phyloP scores from a whole-genome alignment of 53 echinoderm and acorn worm species.

The Stichopus horrens region DNA sequence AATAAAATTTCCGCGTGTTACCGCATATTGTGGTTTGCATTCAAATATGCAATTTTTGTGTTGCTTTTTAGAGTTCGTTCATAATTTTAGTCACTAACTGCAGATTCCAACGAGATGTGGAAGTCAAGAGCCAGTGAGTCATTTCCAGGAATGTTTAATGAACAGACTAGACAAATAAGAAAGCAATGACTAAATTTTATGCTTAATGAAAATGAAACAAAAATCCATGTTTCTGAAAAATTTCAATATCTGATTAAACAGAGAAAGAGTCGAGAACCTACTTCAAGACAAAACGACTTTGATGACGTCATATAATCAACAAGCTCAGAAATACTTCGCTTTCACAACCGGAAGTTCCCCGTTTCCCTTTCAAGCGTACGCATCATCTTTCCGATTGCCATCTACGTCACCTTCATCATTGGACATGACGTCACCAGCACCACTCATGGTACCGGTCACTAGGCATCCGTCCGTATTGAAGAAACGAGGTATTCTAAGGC shows the following conservation, averaged over 20 bases:
- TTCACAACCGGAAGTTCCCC: not conserved
- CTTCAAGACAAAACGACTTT: slow-evolving; percentile 21
- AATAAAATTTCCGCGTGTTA: no score
- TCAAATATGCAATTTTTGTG: no score
- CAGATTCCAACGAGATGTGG: no score
- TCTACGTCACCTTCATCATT: not conserved
- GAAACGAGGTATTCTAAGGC: not conserved
- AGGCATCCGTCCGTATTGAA: slow-evolving; percentile 7
- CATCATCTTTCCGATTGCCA: not conserved
- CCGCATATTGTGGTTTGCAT: no score
- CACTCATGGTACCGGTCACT: slow-evolving; percentile 22
- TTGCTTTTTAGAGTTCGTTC: no score
- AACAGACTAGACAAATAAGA: no score
- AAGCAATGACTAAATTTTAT: no score
- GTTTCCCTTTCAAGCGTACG: slow-evolving; percentile 25
- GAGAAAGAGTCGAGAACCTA: slow-evolving; percentile 35
- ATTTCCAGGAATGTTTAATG: no score
- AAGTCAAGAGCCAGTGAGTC: no score
- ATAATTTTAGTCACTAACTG: no score
- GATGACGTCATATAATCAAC: slow-evolving; percentile 11
- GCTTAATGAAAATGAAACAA: no score
- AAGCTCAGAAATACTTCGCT: slow-evolving; percentile 4
- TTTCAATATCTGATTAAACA: not conserved
- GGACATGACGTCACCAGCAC: not conserved
- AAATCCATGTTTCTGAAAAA: no score